phyloP scores from a whole-genome alignment of 2,113 vertebrate genomes.

The Burhinus bistriatus region DNA sequence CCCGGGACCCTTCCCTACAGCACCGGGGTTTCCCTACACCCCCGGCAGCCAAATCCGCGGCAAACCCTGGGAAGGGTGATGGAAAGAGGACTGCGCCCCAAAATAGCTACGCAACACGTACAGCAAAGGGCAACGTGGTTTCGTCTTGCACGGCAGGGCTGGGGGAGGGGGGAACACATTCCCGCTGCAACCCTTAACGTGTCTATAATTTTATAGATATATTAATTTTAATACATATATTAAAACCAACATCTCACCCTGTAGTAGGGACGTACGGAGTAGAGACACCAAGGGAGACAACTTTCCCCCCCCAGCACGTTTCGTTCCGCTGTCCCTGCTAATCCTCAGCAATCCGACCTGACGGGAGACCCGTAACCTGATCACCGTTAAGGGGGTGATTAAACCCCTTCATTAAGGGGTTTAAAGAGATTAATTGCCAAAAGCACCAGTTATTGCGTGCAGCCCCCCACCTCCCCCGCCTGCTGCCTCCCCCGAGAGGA shows the following conservation, averaged over 20 bases:
- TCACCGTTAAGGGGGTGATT: no score
- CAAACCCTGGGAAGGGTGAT: not conserved
- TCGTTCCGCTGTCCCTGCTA: not conserved
- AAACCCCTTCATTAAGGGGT: not conserved
- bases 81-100: not conserved
- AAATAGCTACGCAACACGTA: not conserved
- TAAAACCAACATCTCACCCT: no score
- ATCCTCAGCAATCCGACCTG: not conserved
- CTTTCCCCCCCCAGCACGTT: not conserved
- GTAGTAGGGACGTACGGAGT: not conserved
- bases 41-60: not conserved
- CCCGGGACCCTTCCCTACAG: not conserved
- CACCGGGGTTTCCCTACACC: accelerated
- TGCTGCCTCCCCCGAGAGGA: not conserved
- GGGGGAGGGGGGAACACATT: not conserved
- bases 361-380: not conserved
- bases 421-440: not conserved
- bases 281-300: not conserved
- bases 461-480: not conserved
- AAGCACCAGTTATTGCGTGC: not conserved
- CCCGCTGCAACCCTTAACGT: accelerated
- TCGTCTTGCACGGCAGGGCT: not conserved
- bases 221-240: accelerated
- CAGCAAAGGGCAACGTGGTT: slow-evolving; percentile 14
- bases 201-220: accelerated